A percentile compares a stretch with the other conserved stretches of the same genome.
Conservation (phyloP, 2,113 vertebrate species). For the Ophthalmolycus amberensis region DNA sequence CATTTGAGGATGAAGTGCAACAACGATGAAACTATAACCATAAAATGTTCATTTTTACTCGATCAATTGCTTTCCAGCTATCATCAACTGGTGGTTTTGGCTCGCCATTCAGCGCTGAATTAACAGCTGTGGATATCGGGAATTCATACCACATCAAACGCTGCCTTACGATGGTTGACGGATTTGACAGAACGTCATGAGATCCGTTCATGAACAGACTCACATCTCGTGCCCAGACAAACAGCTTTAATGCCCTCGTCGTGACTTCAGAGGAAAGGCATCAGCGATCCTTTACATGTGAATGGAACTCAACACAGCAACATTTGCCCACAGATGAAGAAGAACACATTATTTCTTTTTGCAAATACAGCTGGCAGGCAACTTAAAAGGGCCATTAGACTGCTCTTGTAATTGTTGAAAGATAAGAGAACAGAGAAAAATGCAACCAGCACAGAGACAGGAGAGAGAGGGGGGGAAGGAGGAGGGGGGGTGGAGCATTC, state of each 20-base stretch:
- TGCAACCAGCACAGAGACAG: conserved; percentile 71
- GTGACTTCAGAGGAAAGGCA: conserved; percentile 75
- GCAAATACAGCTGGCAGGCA: conserved; percentile 82
- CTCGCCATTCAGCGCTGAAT: conserved; percentile 15
- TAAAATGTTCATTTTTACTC: conserved; percentile 30
- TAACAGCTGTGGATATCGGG: conserved; percentile 31
- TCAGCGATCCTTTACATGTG: conserved; percentile 55
- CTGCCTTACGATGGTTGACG: conserved; percentile 63
- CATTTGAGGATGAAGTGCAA: conserved; percentile 6
- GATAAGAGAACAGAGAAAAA: conserved; percentile 83
- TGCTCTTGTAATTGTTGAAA: conserved; percentile 83
- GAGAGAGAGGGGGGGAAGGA: conserved; percentile 3
- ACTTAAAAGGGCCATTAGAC: conserved; percentile 84
- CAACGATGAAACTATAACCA: background rate
- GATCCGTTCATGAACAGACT: conserved; percentile 45
- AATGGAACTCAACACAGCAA: conserved; percentile 62
- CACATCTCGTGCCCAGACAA: conserved; percentile 74
- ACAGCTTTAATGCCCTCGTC: conserved; percentile 63
- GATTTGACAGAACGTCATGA: conserved; percentile 65
- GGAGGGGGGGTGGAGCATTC: conserved; percentile 51
- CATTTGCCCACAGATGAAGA: conserved; percentile 76
- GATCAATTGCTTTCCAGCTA: conserved; percentile 30
- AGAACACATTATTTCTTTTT: conserved; percentile 73
- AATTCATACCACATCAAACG: conserved; percentile 68
- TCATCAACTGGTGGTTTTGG: conserved; percentile 17